Percentiles rank a stretch among this genome's conserved stretches.
These are phyloP conservation scores for Macropodus opercularis DNA, from an alignment of 2,797 vertebrate genomes.

Conservation along the genomic window DNA sequence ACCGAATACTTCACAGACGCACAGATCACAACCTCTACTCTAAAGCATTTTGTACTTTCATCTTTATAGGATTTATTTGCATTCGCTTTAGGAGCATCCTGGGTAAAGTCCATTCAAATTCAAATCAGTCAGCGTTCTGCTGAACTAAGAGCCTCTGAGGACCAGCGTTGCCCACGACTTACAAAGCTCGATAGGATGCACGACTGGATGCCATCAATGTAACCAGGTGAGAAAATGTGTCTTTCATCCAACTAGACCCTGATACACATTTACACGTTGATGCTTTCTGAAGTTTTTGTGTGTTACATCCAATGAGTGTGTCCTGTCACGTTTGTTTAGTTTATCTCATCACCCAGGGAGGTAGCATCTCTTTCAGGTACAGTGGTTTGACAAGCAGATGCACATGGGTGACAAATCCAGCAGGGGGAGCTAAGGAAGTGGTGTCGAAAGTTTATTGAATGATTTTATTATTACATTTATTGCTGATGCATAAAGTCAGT, in stretches of 20 bases:
- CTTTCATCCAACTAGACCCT: conserved; percentile 35
- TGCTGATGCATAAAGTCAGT: neutral
- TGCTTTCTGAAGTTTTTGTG: conserved; percentile 15
- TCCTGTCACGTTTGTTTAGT: neutral
- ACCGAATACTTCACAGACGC: conserved; percentile 44
- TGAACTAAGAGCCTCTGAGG: too few species aligned
- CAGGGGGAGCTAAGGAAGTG: neutral
- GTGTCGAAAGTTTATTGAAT: neutral
- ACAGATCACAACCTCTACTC: conserved; percentile 25
- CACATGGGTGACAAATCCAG: conserved; percentile 1
- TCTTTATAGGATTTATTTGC: conserved; percentile 21
- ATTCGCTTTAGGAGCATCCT: neutral
- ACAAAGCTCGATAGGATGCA: too few species aligned
- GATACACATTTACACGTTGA: conserved; percentile 37
- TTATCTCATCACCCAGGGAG: conserved; percentile 21
- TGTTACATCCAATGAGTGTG: too few species aligned
- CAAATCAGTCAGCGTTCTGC: conserved; percentile 3
- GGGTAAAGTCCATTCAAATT: neutral
- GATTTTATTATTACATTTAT: too few species aligned
- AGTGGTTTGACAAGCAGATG: conserved; percentile 5
- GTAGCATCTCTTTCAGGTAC: neutral
- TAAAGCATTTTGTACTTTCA: conserved; percentile 34
- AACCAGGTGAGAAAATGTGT: conserved; percentile 43
- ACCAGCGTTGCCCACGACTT: too few species aligned
- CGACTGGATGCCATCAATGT: too few species aligned